A percentile compares a stretch with the other conserved stretches of the same genome.
Evolutionary conservation across 2,797 vertebrate genomes (phyloP).

Genomic region (Myotis findleyi): DNA sequence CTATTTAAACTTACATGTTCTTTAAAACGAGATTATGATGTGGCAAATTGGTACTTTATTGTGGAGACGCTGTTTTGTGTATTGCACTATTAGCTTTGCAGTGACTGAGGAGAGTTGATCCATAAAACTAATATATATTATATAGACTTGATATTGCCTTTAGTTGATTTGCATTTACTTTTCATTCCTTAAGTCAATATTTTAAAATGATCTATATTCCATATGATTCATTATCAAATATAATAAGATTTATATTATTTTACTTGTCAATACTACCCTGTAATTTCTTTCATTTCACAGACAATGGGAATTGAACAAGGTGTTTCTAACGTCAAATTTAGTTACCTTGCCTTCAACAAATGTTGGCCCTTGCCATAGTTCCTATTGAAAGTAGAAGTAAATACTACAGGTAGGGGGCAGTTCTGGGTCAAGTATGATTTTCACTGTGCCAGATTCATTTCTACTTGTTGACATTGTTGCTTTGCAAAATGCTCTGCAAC

Average conservation of each 20-base stretch:
- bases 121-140: slow-evolving; percentile 2
- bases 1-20: slow-evolving; percentile 53
- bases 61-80: not conserved
- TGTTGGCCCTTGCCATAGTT: not conserved
- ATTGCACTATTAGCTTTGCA: not conserved
- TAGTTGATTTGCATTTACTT: slow-evolving; percentile 3
- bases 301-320: not conserved
- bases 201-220: not conserved
- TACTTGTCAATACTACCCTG: not conserved
- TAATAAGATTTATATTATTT: not conserved
- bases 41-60: slow-evolving; percentile 52
- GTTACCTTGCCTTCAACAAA: not conserved
- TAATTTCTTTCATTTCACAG: slow-evolving; percentile 12
- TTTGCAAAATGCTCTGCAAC: slow-evolving; percentile 3
- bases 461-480: not conserved
- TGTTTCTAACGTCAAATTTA: not conserved
- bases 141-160: not conserved
- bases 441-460: not conserved
- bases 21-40: not conserved
- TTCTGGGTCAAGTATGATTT: not conserved
- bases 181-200: not conserved
- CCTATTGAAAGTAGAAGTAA: not conserved
- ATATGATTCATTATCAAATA: not conserved
- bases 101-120: slow-evolving; percentile 15
- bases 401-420: not conserved